Conservation (phyloP, 2,888 invertebrate genomes). For the Nineta flava region DNA sequence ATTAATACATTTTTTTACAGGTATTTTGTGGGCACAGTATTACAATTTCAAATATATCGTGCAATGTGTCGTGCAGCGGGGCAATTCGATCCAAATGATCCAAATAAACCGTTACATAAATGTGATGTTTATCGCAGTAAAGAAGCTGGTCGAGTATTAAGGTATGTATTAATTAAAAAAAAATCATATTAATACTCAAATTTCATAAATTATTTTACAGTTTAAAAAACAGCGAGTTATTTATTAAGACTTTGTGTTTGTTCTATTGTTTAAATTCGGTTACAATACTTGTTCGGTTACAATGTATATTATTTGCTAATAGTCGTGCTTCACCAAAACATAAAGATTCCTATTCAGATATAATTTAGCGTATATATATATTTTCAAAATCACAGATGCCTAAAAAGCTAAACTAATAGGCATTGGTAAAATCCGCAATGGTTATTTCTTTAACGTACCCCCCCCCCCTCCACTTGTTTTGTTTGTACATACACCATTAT, state of each 20-base stretch:
- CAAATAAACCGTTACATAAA: constrained; percentile 61
- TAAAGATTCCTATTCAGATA: too few relatives aligned
- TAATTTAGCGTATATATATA: too few relatives aligned
- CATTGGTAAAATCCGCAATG: too few relatives aligned
- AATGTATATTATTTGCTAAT: too few relatives aligned
- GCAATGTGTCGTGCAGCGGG: constrained; percentile 70
- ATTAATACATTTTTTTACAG: constrained; percentile 35
- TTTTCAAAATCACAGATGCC: too few relatives aligned
- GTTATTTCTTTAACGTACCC: too few relatives aligned
- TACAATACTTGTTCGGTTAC: background rate
- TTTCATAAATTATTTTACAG: background rate
- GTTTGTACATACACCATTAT: too few relatives aligned
- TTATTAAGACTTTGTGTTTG: background rate
- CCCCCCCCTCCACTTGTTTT: too few relatives aligned
- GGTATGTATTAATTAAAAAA: constrained; percentile 42
- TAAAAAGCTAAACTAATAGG: too few relatives aligned
- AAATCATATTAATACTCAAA: background rate
- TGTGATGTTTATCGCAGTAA: constrained; percentile 83
- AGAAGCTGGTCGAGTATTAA: constrained; percentile 69
- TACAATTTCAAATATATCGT: constrained; percentile 87
- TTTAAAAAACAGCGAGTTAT: background rate
- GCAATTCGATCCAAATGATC: constrained; percentile 60
- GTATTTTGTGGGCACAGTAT: constrained; percentile 81
- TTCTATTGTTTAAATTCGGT: background rate
- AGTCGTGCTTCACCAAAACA: too few relatives aligned